Evolutionary conservation across 2,797 vertebrate genomes (phyloP).

Genomic region (Anolis apletophallus): DNA sequence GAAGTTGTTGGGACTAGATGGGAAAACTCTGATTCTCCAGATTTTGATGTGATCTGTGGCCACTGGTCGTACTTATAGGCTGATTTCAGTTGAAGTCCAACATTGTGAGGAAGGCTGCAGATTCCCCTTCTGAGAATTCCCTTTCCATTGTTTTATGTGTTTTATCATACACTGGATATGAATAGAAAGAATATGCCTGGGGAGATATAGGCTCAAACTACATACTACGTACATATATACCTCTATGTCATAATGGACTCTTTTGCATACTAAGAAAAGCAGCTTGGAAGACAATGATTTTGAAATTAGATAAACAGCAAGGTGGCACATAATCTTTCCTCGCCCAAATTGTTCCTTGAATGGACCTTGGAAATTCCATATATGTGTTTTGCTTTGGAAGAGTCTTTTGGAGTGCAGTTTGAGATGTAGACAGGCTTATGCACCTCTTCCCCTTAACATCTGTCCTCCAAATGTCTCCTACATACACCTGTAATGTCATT

Average conservation of each 20-base stretch:
- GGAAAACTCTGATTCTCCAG: too few species aligned
- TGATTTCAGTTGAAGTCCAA: too few species aligned
- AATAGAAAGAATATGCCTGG: background rate
- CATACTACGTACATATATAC: background rate
- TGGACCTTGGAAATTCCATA: background rate
- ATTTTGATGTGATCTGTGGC: too few species aligned
- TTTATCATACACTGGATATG: background rate
- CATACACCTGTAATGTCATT: background rate
- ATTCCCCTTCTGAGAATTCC: too few species aligned
- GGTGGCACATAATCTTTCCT: background rate
- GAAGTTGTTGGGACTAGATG: too few species aligned
- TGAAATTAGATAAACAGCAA: background rate
- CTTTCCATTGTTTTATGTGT: too few species aligned
- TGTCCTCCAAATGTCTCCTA: background rate
- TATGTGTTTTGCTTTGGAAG: background rate
- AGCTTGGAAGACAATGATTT: background rate
- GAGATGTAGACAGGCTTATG: background rate
- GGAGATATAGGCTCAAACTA: background rate
- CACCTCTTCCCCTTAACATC: background rate
- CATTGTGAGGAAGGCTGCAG: too few species aligned
- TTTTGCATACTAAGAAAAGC: background rate
- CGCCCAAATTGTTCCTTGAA: background rate
- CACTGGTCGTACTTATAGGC: too few species aligned
- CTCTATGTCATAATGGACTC: background rate
- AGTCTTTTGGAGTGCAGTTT: background rate